phyloP scores from a whole-genome alignment of 2,888 invertebrate genomes.

The Omphaloscelis lunosa region DNA sequence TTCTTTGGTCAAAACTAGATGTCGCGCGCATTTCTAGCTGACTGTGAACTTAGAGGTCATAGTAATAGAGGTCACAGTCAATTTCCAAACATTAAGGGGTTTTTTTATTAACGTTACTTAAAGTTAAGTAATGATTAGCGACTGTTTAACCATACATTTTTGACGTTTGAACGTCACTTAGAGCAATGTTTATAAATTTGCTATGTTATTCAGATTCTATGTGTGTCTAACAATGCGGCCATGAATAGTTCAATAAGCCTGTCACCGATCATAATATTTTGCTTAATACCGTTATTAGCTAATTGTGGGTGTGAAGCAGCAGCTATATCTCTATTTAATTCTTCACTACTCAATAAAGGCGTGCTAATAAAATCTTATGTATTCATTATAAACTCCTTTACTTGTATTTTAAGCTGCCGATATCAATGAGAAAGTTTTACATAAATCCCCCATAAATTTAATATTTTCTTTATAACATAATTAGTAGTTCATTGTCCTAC shows the following conservation, averaged over 20 bases:
- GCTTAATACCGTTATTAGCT: conserved; percentile 15
- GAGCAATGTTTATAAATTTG: too few relatives aligned
- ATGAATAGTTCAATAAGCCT: background rate
- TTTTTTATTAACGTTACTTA: too few relatives aligned
- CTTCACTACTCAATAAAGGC: background rate
- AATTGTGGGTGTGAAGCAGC: conserved; percentile 1
- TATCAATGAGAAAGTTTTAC: conserved; percentile 18
- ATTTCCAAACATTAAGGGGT: too few relatives aligned
- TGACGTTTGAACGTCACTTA: too few relatives aligned
- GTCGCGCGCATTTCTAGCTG: too few relatives aligned
- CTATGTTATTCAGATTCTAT: too few relatives aligned
- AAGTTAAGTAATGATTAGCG: too few relatives aligned
- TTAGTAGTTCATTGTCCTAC: conserved; percentile 61
- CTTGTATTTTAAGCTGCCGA: conserved; percentile 12
- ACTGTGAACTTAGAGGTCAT: too few relatives aligned
- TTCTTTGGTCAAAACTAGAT: too few relatives aligned
- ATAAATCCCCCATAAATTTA: conserved; percentile 27
- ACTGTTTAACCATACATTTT: too few relatives aligned
- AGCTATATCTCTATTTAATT: background rate
- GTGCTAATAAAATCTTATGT: background rate
- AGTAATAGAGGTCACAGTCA: too few relatives aligned
- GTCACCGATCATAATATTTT: background rate
- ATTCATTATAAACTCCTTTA: background rate
- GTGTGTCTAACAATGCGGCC: too few relatives aligned
- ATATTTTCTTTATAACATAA: conserved; percentile 46